Base-by-base conservation (phyloP, 2,797 vertebrate species). In the Pseudochirops corinnae region DNA sequence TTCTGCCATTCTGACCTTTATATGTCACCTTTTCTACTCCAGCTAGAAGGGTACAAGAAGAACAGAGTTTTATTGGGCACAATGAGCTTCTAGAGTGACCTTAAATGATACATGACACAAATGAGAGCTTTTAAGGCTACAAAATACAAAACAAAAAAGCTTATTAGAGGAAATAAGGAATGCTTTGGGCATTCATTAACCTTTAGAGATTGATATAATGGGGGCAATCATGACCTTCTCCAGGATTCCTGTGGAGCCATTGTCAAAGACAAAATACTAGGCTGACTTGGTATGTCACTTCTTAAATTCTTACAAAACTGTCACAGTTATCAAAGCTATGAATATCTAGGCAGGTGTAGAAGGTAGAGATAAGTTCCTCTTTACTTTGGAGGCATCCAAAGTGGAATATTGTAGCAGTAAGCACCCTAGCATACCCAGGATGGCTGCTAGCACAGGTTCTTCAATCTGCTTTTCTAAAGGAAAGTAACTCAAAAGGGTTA, bases 111-210 rank as follows among this genome's bases (percentile, higher is more conserved):
- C 74, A 14, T 67, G 62, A 55, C 33, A 39, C 46, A 91, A 33
- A 94, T 67, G 57, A n/a, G 14, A 21, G 21, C 14, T 93, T 93
- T 46, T 92, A 55, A 91, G 16, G 33, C 91, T 57, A 95, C 87
- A 90, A 92, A 16, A 4, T 55, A 55, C 21, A 90, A 94, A 50
- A 87, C 18, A 82, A 87, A 26, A n/a, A 82, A n/a, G 39, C 16
- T 91, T 94, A 93, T 52, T 13, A 92, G 67, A 28, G 16, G 31
- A 92, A 87, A 90, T 90, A 82, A 2, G 9, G 18, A 14, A 9
- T 57, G 3, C 50, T 46, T 90, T 52, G 39, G 90, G 24, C 13
- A 39, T 94, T 90, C 1, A 9, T 91, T 58, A 91, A 55, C 16
- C 92, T 96, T 91, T 90, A 33, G 46, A 90, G 91, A 7, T 58